Conservation (phyloP, 2,888 invertebrate species). For the Chesias legatella region DNA sequence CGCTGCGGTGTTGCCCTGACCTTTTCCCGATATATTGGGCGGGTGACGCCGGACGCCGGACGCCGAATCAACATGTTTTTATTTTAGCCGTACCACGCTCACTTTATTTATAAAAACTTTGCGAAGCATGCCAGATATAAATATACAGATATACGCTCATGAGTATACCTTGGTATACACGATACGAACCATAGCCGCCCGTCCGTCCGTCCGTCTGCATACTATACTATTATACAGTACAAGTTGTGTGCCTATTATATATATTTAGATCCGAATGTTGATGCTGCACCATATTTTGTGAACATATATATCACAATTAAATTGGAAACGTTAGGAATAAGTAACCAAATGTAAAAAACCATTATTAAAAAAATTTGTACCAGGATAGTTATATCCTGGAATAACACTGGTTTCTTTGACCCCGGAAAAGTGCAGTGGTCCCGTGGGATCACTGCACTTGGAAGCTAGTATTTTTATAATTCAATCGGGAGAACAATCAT, state of each 20-base stretch:
- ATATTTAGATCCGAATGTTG: constrained; percentile 57
- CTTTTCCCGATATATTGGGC: constrained; percentile 58
- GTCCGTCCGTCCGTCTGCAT: constrained; percentile 32
- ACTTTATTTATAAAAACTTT: constrained; percentile 52
- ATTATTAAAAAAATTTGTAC: too few relatives aligned
- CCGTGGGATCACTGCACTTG: too few relatives aligned
- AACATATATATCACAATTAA: constrained; percentile 6
- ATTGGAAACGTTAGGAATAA: constrained; percentile 3
- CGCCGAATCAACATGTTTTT: constrained; percentile 51
- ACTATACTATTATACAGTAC: constrained; percentile 57
- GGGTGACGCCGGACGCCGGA: too few relatives aligned
- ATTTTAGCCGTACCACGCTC: constrained; percentile 38
- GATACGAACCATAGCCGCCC: constrained; percentile 10
- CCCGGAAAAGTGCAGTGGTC: too few relatives aligned
- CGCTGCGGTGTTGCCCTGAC: constrained; percentile 58
- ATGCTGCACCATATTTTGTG: constrained; percentile 40
- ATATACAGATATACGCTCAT: constrained; percentile 29
- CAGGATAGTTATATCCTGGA: too few relatives aligned
- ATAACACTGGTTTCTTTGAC: too few relatives aligned
- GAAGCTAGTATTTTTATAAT: too few relatives aligned
- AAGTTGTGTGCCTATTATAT: constrained; percentile 37
- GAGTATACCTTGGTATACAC: constrained; percentile 19
- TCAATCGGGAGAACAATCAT: too few relatives aligned
- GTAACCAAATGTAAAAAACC: constrained; percentile 5
- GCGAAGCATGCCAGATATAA: constrained; percentile 44